Evolutionary conservation across 2,113 vertebrate genomes (phyloP).

Genomic region (Gulo gulo): DNA sequence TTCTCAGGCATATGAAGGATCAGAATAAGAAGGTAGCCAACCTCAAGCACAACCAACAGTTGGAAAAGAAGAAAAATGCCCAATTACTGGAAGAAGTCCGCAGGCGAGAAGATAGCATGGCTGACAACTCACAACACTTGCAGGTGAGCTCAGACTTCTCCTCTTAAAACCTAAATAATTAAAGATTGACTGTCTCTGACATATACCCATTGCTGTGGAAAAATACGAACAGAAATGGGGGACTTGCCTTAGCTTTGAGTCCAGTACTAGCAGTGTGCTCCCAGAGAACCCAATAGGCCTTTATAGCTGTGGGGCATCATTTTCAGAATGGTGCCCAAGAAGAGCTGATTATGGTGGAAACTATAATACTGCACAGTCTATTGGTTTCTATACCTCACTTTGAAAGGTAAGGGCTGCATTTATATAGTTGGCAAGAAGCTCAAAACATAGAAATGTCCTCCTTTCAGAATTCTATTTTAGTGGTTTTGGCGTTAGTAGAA

Average conservation of each 20-base stretch:
- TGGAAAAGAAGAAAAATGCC: conserved; percentile 92
- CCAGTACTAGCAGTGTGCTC: rapidly evolving
- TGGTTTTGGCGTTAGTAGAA: background rate
- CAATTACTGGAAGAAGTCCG: conserved; percentile 88
- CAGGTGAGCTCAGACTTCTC: conserved; percentile 86
- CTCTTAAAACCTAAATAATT: background rate
- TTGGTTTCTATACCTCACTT: background rate
- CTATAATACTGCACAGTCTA: background rate
- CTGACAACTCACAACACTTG: conserved; percentile 88
- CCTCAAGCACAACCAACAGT: conserved; percentile 90
- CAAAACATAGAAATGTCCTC: background rate
- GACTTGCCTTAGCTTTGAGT: background rate
- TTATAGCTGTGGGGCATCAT: background rate
- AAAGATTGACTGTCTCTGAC: background rate
- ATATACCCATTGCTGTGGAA: background rate
- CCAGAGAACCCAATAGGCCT: background rate
- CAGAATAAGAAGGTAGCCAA: conserved; percentile 94
- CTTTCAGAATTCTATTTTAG: background rate
- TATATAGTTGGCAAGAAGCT: background rate
- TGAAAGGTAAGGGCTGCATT: conserved; percentile 42
- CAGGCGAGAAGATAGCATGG: conserved; percentile 87
- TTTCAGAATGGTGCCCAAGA: conserved; percentile 1
- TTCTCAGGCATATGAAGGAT: conserved; percentile 93
- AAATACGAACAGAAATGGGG: background rate
- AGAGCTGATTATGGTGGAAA: background rate